These are phyloP conservation scores for Macrotus californicus DNA, from an alignment of 2,113 vertebrate genomes.

Conservation along the genomic window DNA sequence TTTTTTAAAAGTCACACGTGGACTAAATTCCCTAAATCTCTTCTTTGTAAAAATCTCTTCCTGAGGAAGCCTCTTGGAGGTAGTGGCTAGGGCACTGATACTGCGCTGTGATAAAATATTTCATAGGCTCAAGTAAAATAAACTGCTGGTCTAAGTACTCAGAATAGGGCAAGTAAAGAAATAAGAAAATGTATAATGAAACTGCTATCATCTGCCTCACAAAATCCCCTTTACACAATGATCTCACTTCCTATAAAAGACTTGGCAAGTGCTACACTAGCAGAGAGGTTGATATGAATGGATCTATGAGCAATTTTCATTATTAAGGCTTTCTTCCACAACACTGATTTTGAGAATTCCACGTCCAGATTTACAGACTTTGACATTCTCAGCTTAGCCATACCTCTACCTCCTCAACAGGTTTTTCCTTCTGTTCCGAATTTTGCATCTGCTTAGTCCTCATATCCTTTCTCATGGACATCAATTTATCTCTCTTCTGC, in stretches of 20 bases:
- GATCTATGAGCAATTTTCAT: neutral
- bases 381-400: neutral
- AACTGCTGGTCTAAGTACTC: neutral
- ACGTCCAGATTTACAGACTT: neutral
- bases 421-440: conserved; percentile 69
- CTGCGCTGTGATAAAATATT: neutral
- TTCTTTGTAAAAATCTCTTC: neutral
- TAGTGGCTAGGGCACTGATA: neutral
- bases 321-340: neutral
- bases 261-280: neutral
- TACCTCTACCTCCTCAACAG: conserved; percentile 78
- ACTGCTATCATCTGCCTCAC: neutral
- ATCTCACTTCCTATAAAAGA: neutral
- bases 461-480: conserved; percentile 89
- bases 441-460: conserved; percentile 68
- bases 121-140: neutral
- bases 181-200: neutral
- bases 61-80: neutral
- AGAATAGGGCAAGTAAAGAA: neutral
- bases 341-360: neutral
- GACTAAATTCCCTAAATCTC: neutral
- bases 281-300: neutral
- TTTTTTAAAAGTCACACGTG: neutral
- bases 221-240: neutral
- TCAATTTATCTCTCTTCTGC: conserved; percentile 91